Evolutionary conservation across 1,140 invertebrate genomes (phyloP).

Genomic region (Heliconius hewitsoni): DNA sequence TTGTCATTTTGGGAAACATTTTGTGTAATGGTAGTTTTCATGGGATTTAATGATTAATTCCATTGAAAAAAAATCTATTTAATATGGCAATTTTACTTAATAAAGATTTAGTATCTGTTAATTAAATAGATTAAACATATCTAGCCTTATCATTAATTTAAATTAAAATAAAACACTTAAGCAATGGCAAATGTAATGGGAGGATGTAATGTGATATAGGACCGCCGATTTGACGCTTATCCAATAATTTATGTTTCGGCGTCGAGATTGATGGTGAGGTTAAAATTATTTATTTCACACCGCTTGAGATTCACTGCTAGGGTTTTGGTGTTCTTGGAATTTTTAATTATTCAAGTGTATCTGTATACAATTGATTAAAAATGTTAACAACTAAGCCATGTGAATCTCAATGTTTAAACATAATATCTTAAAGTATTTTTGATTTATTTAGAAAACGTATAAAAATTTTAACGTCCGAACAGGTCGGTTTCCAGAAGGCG

Average conservation of each 20-base stretch:
- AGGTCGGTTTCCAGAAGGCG: no score
- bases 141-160: no score
- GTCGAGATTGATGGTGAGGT: conserved; percentile 70
- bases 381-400: not conserved
- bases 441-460: no score
- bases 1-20: not conserved
- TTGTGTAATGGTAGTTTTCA: not conserved
- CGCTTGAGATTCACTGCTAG: conserved; percentile 41
- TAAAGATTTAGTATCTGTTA: no score
- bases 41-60: not conserved
- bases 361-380: not conserved
- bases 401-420: no score
- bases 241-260: conserved; percentile 64
- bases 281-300: conserved; percentile 71
- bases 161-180: not conserved
- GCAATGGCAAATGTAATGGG: not conserved
- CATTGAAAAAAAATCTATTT: not conserved
- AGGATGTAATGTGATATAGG: conserved; percentile 62
- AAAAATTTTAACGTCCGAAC: no score
- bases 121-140: no score
- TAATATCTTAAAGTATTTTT: no score
- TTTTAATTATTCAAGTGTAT: conserved; percentile 28
- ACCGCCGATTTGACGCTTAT: conserved; percentile 56
- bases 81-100: no score
- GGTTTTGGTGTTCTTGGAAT: conserved; percentile 30